A percentile compares a stretch with the other conserved stretches of the same genome.
These are phyloP conservation scores for Eurystomus gularis DNA, from an alignment of 2,113 vertebrate species.

Conservation along the genomic window DNA sequence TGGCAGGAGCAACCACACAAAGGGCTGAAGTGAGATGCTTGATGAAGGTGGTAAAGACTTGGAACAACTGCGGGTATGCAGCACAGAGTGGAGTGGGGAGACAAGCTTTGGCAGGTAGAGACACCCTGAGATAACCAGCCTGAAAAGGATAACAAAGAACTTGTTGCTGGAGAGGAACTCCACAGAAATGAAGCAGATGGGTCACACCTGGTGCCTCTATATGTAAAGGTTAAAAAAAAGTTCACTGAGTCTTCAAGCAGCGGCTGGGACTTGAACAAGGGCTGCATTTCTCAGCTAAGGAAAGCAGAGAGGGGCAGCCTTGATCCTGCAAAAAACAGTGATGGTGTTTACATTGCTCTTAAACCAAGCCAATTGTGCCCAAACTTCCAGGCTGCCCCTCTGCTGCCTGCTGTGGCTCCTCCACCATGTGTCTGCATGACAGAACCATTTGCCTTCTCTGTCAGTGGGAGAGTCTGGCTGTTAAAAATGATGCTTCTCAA, in stretches of 20 bases:
- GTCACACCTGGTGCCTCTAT: neutral
- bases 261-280: neutral
- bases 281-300: neutral
- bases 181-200: neutral
- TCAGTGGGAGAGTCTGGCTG: neutral
- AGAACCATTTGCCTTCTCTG: neutral
- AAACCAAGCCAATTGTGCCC: neutral
- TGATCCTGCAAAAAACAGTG: neutral
- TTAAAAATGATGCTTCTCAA: neutral
- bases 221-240: neutral
- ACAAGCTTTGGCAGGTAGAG: neutral
- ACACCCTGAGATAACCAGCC: neutral
- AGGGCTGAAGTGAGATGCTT: neutral
- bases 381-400: neutral
- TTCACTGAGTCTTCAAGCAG: neutral
- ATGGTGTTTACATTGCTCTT: neutral
- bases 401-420: neutral
- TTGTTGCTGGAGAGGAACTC: neutral
- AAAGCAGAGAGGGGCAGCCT: neutral
- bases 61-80: neutral
- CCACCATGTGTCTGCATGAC: fast-evolving
- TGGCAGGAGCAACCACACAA: neutral
- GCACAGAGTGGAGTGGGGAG: neutral
- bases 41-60: neutral
- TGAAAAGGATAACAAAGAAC: neutral